Evolutionary conservation across 2,113 vertebrate species (phyloP).

Genomic region (Muntiacus reevesi): DNA sequence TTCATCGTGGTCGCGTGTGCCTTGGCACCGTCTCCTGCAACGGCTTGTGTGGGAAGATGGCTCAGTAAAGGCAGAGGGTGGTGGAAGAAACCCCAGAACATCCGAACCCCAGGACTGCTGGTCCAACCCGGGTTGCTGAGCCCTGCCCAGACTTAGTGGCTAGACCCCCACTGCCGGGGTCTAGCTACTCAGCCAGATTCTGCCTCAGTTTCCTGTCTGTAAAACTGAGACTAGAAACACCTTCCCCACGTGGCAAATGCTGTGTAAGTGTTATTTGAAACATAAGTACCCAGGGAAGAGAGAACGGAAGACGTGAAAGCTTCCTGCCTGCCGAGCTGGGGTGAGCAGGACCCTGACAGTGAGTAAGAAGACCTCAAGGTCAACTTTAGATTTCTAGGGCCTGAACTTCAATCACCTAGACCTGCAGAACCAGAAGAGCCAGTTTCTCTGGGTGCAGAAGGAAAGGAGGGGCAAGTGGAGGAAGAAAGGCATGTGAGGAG

Average conservation of each 20-base stretch:
- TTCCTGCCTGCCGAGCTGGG: rapidly evolving
- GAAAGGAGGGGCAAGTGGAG: background rate
- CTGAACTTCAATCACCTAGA: background rate
- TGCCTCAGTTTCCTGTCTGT: background rate
- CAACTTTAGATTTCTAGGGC: background rate
- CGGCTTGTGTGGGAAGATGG: no score
- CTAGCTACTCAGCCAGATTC: background rate
- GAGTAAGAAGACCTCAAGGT: background rate
- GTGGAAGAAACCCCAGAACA: background rate
- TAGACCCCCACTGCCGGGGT: rapidly evolving
- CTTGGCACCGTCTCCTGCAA: background rate
- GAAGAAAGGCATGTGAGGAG: background rate
- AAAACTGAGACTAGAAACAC: background rate
- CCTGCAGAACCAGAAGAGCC: constrained; percentile 10
- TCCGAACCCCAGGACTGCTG: background rate
- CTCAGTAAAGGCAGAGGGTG: background rate
- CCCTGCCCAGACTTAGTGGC: background rate
- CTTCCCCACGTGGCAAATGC: rapidly evolving
- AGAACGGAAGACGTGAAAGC: rapidly evolving
- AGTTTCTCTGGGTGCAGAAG: background rate
- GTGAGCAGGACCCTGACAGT: background rate
- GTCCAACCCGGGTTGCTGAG: background rate
- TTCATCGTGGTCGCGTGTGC: rapidly evolving
- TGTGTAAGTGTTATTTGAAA: rapidly evolving
- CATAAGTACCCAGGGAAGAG: rapidly evolving